These are phyloP conservation scores for Phortica okadai DNA, from an alignment of 2,888 invertebrate genomes.

Conservation along the genomic window DNA sequence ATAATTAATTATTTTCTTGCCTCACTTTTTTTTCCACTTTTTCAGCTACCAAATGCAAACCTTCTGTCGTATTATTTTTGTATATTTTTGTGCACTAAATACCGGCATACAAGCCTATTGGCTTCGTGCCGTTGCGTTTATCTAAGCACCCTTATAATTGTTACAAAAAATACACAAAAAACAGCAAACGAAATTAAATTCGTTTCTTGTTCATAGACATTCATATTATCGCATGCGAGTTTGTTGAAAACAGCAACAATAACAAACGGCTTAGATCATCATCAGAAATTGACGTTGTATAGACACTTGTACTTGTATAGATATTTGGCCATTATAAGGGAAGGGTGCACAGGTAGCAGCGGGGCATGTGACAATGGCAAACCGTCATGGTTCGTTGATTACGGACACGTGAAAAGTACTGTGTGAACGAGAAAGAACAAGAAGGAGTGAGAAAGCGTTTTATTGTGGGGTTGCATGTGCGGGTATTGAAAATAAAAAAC, in stretches of 20 bases:
- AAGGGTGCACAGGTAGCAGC: slow-evolving; percentile 13
- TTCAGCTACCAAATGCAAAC: slow-evolving; percentile 18
- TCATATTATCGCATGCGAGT: not conserved
- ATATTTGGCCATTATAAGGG: not conserved
- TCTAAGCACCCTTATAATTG: slow-evolving; percentile 27
- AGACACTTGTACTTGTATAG: not conserved
- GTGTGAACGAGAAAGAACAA: not conserved
- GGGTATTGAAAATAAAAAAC: not conserved
- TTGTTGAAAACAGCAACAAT: not conserved
- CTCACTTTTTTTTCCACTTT: too few relatives aligned
- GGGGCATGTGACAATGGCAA: slow-evolving; percentile 39
- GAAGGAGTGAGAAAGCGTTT: not conserved
- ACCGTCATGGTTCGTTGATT: slow-evolving; percentile 47
- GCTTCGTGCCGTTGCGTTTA: not conserved
- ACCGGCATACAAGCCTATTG: slow-evolving; percentile 14
- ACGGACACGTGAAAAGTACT: slow-evolving; percentile 36
- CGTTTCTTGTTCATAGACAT: not conserved
- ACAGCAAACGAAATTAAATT: not conserved
- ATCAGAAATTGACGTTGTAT: not conserved
- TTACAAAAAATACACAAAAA: not conserved
- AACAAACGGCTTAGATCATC: slow-evolving; percentile 13
- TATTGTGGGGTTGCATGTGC: not conserved
- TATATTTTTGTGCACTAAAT: not conserved
- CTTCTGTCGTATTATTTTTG: slow-evolving; percentile 4
- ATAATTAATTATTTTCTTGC: slow-evolving; percentile 17